These are phyloP conservation scores for Varroa destructor DNA, from an alignment of 1,140 invertebrate genomes.

Conservation along the genomic window DNA sequence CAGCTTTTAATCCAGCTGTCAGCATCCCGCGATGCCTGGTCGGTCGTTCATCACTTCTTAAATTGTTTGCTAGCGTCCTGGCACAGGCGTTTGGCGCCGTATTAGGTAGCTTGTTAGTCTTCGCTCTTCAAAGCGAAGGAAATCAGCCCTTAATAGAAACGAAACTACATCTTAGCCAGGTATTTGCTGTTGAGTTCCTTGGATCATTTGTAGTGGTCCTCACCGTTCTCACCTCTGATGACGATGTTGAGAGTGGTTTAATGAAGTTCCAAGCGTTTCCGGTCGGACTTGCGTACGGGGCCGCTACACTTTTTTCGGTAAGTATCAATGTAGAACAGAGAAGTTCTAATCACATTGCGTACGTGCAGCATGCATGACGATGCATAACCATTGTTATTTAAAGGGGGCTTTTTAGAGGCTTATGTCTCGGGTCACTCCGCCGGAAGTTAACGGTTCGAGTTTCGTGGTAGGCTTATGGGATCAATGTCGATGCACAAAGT, in stretches of 20 bases:
- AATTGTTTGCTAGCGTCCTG: not conserved
- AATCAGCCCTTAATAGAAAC: not conserved
- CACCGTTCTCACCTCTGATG: conserved; percentile 8
- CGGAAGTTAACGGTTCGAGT: too few species aligned
- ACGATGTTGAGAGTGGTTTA: conserved; percentile 12
- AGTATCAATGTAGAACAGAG: not conserved
- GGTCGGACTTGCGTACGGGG: conserved; percentile 13
- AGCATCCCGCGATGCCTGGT: conserved; percentile 9
- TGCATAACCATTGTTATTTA: too few species aligned
- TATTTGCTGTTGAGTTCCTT: conserved; percentile 8
- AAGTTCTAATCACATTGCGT: too few species aligned
- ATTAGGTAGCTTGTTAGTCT: not conserved
- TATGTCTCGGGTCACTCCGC: too few species aligned
- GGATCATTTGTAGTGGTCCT: conserved; percentile 16
- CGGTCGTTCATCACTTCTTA: not conserved
- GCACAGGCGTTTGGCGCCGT: conserved; percentile 7
- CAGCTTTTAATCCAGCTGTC: conserved; percentile 20
- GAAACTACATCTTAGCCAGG: conserved; percentile 12
- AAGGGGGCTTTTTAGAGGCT: too few species aligned
- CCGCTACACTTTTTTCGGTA: conserved; percentile 8
- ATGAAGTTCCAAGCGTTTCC: conserved; percentile 23
- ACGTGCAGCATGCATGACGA: too few species aligned
- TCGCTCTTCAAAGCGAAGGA: conserved; percentile 1
- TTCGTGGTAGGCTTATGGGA: too few species aligned
- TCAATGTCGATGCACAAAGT: too few species aligned